A percentile compares a stretch with the other conserved stretches of the same genome.
phyloP scores from a whole-genome alignment of 2,888 invertebrate species.

The Seladonia tumulorum region DNA sequence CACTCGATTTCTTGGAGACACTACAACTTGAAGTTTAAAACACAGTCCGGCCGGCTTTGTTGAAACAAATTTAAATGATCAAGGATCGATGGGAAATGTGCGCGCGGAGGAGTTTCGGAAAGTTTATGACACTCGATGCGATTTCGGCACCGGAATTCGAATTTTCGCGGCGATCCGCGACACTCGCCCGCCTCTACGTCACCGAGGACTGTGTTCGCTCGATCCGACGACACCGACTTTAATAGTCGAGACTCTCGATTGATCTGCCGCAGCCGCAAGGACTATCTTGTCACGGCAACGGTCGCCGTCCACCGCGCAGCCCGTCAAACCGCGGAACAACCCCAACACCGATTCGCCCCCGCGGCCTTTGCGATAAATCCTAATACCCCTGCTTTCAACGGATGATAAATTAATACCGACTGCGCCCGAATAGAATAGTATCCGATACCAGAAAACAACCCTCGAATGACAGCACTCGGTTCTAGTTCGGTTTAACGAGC shows the following conservation, averaged over 20 bases:
- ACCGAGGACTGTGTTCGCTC: slow-evolving; percentile 61
- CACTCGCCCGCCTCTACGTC: slow-evolving; percentile 32
- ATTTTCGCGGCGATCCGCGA: not conserved
- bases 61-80: not conserved
- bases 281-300: slow-evolving; percentile 71
- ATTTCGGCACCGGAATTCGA: not conserved
- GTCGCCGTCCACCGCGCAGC: slow-evolving; percentile 46
- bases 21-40: not conserved
- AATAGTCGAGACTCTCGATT: slow-evolving; percentile 73
- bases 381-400: not conserved
- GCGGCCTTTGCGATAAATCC: slow-evolving; percentile 10
- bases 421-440: not conserved
- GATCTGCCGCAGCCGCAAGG: slow-evolving; percentile 69
- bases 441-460: not conserved
- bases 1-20: not conserved
- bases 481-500: not conserved
- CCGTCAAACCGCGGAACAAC: slow-evolving; percentile 29
- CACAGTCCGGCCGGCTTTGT: not conserved
- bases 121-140: not conserved
- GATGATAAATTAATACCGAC: not conserved
- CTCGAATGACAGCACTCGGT: not conserved
- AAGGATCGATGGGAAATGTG: not conserved
- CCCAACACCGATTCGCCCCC: not conserved
- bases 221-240: slow-evolving; percentile 63
- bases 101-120: not conserved